Evolutionary conservation across 92 coral and sea anemone genomes (phyloP).

Genomic region (Epizoanthus scotinus): DNA sequence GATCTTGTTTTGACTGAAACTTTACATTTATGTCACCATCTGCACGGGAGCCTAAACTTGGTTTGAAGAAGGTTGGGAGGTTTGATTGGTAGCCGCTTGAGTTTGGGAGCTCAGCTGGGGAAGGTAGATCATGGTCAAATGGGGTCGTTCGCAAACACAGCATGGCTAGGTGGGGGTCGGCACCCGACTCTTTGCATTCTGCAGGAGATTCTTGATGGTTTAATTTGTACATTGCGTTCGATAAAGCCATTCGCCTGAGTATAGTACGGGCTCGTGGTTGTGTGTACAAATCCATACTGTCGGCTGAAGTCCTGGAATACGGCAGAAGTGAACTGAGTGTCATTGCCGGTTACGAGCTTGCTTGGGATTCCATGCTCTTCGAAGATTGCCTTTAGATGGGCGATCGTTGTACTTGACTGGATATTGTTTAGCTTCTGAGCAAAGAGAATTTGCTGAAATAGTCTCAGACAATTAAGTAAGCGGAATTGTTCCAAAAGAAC

Average conservation of each 20-base stretch:
- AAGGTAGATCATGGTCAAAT: constrained; percentile 44
- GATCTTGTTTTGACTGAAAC: constrained; percentile 59
- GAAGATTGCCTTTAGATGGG: constrained; percentile 65
- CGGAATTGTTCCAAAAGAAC: constrained; percentile 49
- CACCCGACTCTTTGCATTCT: constrained; percentile 63
- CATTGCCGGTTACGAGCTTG: constrained; percentile 66
- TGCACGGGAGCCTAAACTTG: too few species aligned
- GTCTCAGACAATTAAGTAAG: constrained; percentile 52
- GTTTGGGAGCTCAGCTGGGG: constrained; percentile 61
- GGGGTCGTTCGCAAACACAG: constrained; percentile 61
- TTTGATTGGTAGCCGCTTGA: constrained; percentile 65
- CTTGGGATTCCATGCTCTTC: constrained; percentile 69
- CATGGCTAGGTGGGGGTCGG: constrained; percentile 68
- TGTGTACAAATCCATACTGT: constrained; percentile 33
- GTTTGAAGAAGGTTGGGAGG: constrained; percentile 54
- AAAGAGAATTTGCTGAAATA: constrained; percentile 62
- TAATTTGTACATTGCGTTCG: constrained; percentile 51
- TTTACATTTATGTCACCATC: constrained; percentile 43
- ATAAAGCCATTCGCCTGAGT: constrained; percentile 53
- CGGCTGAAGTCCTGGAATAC: constrained; percentile 29
- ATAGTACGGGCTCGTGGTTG: constrained; percentile 44
- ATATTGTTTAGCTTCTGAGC: constrained; percentile 52
- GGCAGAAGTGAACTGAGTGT: constrained; percentile 53
- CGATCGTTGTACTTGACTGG: constrained; percentile 47
- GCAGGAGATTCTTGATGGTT: constrained; percentile 46